A percentile compares a stretch with the other conserved stretches of the same genome.
Conservation (phyloP, 1,140 invertebrate genomes). For the Rhynchophorus ferrugineus region DNA sequence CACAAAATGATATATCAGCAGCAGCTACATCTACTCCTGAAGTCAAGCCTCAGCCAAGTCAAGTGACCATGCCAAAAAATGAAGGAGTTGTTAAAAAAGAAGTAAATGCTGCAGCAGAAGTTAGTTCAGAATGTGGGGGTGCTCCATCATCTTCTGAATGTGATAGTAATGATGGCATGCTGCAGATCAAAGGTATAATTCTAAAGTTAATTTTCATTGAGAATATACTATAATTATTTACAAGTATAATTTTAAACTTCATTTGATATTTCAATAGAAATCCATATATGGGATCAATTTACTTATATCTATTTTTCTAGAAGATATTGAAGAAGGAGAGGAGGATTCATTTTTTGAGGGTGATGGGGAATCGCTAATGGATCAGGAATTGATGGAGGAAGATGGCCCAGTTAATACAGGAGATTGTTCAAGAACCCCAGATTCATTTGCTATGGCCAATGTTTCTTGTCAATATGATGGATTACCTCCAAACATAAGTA, state of each 20-base stretch:
- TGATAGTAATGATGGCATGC: slow-evolving; percentile 36
- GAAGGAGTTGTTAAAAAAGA: slow-evolving; percentile 27
- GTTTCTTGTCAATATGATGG: slow-evolving; percentile 51
- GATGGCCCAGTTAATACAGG: slow-evolving; percentile 31
- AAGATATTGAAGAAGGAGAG: slow-evolving; percentile 32
- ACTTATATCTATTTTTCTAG: slow-evolving; percentile 13
- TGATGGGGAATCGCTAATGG: slow-evolving; percentile 35
- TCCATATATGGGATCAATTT: too few species aligned
- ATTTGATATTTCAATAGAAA: too few species aligned
- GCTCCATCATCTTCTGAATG: slow-evolving; percentile 36
- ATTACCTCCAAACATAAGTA: slow-evolving; percentile 36
- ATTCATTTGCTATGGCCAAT: slow-evolving; percentile 51
- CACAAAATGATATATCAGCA: not conserved
- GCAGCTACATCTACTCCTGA: slow-evolving; percentile 4
- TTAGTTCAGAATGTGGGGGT: slow-evolving; percentile 24
- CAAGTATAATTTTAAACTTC: too few species aligned
- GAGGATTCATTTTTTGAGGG: slow-evolving; percentile 39
- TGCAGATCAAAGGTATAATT: slow-evolving; percentile 30
- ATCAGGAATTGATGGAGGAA: slow-evolving; percentile 38
- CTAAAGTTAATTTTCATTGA: not conserved
- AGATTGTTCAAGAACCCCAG: slow-evolving; percentile 33
- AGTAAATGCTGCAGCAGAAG: slow-evolving; percentile 19
- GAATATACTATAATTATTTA: too few species aligned
- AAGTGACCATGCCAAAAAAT: slow-evolving; percentile 26
- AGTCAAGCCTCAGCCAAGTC: slow-evolving; percentile 19